Evolutionary conservation across 2,888 invertebrate species (phyloP).

Genomic region (Diaprepes abbreviatus): DNA sequence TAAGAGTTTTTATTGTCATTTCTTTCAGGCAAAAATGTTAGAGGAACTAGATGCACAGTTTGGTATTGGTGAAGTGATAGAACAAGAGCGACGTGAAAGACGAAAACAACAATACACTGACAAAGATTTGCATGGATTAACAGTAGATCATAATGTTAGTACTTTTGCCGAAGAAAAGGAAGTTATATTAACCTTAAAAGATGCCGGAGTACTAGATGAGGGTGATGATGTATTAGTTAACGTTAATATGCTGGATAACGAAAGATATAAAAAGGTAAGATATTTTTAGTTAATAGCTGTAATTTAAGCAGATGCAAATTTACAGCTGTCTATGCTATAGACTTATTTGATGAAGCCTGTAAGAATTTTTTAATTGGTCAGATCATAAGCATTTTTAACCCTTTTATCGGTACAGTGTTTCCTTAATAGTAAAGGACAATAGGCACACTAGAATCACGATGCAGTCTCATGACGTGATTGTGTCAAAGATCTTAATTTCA

Average conservation of each 20-base stretch:
- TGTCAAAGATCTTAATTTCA: no score
- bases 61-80: constrained; percentile 88
- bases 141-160: constrained; percentile 86
- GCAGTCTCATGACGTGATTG: no score
- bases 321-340: no score
- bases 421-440: no score
- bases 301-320: no score
- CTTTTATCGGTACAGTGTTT: no score
- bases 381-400: no score
- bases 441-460: no score
- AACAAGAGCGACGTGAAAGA: constrained; percentile 77
- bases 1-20: no score
- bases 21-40: constrained; percentile 85
- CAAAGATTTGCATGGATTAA: constrained; percentile 83
- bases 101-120: constrained; percentile 76
- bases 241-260: constrained; percentile 89
- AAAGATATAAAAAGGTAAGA: constrained; percentile 82
- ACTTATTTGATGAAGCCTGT: no score
- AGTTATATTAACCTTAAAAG: constrained; percentile 93
- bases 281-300: no score
- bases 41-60: constrained; percentile 97
- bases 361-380: no score
- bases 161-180: constrained; percentile 82
- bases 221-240: constrained; percentile 90
- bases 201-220: constrained; percentile 90